These are phyloP conservation scores for Luperina nickerlii DNA, from an alignment of 2,888 invertebrate genomes.

Conservation along the genomic window DNA sequence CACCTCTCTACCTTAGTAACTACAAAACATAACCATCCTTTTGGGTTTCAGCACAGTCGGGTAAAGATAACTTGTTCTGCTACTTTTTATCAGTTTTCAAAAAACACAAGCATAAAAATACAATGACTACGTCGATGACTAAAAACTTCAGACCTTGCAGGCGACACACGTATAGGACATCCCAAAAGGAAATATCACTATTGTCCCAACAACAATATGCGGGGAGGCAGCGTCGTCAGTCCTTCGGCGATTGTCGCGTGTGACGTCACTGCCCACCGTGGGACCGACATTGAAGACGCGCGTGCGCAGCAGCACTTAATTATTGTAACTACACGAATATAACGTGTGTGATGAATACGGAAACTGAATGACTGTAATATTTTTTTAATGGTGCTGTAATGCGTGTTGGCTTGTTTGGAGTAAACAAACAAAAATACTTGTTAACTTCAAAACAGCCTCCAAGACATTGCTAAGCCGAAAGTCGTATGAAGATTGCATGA, in stretches of 20 bases:
- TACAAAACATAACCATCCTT: too few species aligned
- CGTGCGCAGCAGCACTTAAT: slow-evolving; percentile 59
- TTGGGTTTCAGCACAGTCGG: neutral
- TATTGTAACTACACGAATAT: slow-evolving; percentile 58
- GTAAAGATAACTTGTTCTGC: neutral
- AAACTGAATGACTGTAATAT: slow-evolving; percentile 44
- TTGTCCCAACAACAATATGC: slow-evolving; percentile 76
- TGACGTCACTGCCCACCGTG: slow-evolving; percentile 83
- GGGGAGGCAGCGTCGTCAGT: slow-evolving; percentile 65
- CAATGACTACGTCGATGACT: slow-evolving; percentile 50
- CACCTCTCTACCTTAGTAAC: neutral
- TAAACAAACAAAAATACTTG: neutral
- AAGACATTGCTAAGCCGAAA: neutral
- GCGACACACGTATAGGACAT: slow-evolving; percentile 67
- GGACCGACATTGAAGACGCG: slow-evolving; percentile 83
- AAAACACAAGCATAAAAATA: slow-evolving; percentile 45
- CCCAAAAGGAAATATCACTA: slow-evolving; percentile 75
- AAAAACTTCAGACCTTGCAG: slow-evolving; percentile 71
- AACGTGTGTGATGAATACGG: slow-evolving; percentile 56
- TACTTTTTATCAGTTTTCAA: slow-evolving; percentile 1
- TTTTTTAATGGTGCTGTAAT: slow-evolving; percentile 35
- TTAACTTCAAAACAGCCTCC: neutral
- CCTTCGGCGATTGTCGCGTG: slow-evolving; percentile 72
- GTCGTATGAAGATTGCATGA: neutral
- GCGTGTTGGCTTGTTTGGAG: neutral